Evolutionary conservation across 2,797 vertebrate genomes (phyloP).

Genomic region (Limosa lapponica): DNA sequence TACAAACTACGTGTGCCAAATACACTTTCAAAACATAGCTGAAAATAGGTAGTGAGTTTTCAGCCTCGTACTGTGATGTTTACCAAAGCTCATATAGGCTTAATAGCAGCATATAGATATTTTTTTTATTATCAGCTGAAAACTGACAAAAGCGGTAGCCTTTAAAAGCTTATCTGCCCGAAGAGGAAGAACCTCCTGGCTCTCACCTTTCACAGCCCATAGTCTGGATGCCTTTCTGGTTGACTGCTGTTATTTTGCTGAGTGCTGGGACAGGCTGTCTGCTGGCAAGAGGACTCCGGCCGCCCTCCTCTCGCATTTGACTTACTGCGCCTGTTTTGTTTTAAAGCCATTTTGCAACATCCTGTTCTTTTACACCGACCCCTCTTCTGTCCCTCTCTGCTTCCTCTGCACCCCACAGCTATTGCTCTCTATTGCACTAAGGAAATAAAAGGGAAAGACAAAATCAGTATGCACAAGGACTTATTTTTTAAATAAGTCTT

Average conservation of each 20-base stretch:
- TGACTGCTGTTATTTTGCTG: slow-evolving; percentile 62
- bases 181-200: not conserved
- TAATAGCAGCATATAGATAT: not conserved
- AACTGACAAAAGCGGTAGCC: not conserved
- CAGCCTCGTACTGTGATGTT: not conserved
- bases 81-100: not conserved
- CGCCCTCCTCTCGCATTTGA: not conserved
- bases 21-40: not conserved
- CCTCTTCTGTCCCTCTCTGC: not conserved
- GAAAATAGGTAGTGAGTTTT: not conserved
- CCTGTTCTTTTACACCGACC: not conserved
- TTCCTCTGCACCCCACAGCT: not conserved
- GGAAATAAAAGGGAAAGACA: not conserved
- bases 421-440: not conserved
- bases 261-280: slow-evolving; percentile 49
- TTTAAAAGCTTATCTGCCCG: not conserved
- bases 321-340: not conserved
- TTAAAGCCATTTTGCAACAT: not conserved
- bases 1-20: not conserved
- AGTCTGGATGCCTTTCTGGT: slow-evolving; percentile 68
- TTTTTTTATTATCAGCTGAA: not conserved
- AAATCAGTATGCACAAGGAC: not conserved
- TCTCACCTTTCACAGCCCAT: slow-evolving; percentile 49
- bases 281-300: slow-evolving; percentile 1
- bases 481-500: not conserved